Evolutionary conservation across 2,797 vertebrate species (phyloP).

Genomic region (Babyrousa celebensis): DNA sequence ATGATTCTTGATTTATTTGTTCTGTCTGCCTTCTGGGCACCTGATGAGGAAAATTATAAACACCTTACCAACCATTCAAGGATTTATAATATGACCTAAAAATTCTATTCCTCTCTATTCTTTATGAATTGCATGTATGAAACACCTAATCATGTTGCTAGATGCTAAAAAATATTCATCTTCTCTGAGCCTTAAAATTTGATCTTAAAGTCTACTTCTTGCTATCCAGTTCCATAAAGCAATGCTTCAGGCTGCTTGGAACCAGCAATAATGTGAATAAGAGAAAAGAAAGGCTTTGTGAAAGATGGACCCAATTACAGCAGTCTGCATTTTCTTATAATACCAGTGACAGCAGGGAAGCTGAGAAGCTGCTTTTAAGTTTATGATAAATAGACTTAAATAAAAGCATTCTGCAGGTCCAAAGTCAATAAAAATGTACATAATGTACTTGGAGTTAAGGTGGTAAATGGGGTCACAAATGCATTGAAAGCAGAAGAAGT

Average conservation of each 20-base stretch:
- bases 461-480: conserved; percentile 35
- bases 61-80: not conserved
- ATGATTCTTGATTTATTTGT: not conserved
- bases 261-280: not conserved
- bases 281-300: conserved; percentile 25
- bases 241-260: not conserved
- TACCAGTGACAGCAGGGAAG: not conserved
- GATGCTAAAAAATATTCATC: not conserved
- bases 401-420: conserved; percentile 48
- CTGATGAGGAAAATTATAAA: conserved; percentile 29
- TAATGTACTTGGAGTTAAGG: conserved; percentile 16
- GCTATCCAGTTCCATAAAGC: not conserved
- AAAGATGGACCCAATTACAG: conserved; percentile 62
- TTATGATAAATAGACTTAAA: conserved; percentile 64
- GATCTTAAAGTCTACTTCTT: not conserved
- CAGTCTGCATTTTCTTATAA: conserved; percentile 46
- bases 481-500: not conserved
- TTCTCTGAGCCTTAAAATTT: conserved; percentile 40
- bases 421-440: conserved; percentile 68
- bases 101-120: not conserved
- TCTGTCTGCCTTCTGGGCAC: not conserved
- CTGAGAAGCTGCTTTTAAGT: conserved; percentile 57
- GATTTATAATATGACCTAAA: not conserved
- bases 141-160: not conserved
- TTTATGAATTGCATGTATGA: not conserved